Evolutionary conservation across 2,888 invertebrate genomes (phyloP).

Genomic region (Ommatoiulus sabulosus): DNA sequence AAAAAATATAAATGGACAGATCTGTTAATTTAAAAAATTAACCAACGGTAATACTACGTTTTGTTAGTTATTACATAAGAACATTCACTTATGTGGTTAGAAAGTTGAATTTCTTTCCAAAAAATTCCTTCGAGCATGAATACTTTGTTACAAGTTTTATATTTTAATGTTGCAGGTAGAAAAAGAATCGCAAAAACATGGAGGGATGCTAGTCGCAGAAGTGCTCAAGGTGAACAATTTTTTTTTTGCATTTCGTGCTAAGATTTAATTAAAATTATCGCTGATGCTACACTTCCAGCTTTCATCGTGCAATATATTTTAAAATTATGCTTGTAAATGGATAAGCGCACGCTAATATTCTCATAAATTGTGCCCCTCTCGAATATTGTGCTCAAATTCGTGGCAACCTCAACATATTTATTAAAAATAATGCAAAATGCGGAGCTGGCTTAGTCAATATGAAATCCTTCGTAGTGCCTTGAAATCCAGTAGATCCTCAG

Average conservation of each 20-base stretch:
- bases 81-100: no score
- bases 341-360: no score
- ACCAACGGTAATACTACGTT: no score
- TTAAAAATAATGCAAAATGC: no score
- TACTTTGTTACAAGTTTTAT: neutral
- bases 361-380: no score
- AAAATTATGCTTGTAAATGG: neutral
- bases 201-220: conserved; percentile 49
- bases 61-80: no score
- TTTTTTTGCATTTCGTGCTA: neutral
- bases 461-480: neutral
- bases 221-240: conserved; percentile 48
- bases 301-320: neutral
- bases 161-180: conserved; percentile 48
- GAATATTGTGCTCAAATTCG: no score
- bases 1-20: no score
- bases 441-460: no score
- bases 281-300: neutral
- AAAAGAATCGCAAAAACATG: conserved; percentile 37
- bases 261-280: neutral
- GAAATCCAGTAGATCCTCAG: neutral
- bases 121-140: neutral
- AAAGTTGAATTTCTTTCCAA: no score
- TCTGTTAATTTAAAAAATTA: no score
- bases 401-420: no score